Evolutionary conservation across 92 coral and sea anemone species (phyloP).

Genomic region (Porites evermanni): DNA sequence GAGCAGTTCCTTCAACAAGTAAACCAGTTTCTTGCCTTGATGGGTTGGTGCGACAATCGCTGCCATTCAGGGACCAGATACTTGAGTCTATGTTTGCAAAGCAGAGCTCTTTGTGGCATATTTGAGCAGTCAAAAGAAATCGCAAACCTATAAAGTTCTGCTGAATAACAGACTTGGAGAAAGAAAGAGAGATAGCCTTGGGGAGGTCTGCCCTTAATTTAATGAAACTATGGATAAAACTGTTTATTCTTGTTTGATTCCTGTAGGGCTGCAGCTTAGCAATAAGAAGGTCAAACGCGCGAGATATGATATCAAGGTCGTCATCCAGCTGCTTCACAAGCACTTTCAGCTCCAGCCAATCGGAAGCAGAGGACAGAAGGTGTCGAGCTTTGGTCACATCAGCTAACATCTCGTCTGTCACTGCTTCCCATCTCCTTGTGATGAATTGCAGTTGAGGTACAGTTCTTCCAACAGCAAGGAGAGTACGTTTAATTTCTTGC

Average conservation of each 20-base stretch:
- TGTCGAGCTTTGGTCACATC: constrained; percentile 16
- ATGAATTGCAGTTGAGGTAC: constrained; percentile 3
- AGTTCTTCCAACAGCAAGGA: not conserved
- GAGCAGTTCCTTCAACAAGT: constrained; percentile 7
- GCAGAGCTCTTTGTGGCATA: constrained; percentile 28
- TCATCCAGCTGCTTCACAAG: not conserved
- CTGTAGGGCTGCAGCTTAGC: constrained; percentile 14
- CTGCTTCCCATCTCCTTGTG: not conserved
- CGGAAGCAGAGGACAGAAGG: not conserved
- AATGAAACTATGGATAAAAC: not conserved
- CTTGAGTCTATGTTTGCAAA: constrained; percentile 2
- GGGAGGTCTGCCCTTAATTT: constrained; percentile 13
- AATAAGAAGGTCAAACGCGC: constrained; percentile 11
- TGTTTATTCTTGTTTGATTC: constrained; percentile 13
- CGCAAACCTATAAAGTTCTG: constrained; percentile 18
- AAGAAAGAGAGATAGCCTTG: constrained; percentile 21
- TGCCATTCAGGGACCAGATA: constrained; percentile 1
- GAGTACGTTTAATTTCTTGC: constrained; percentile 3
- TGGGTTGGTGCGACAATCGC: not conserved
- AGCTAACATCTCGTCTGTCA: not conserved
- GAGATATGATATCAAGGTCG: constrained; percentile 2
- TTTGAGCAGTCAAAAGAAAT: not conserved
- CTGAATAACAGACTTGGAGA: not conserved
- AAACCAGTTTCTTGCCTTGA: not conserved
- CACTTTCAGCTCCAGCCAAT: not conserved